phyloP scores from a whole-genome alignment of 2,113 vertebrate species.

The Osmerus eperlanus region DNA sequence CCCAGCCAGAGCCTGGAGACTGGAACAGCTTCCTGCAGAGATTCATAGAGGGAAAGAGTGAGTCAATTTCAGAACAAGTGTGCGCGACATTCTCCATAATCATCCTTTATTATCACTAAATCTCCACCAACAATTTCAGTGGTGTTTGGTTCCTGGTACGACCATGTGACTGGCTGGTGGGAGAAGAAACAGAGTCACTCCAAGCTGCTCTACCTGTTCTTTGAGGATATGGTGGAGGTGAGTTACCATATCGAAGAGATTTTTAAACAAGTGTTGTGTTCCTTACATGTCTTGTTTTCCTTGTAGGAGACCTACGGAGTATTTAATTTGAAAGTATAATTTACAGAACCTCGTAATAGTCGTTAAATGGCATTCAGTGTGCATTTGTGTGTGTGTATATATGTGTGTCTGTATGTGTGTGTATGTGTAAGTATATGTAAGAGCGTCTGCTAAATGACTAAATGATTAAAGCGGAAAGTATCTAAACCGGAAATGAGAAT shows the following conservation, averaged over 20 bases:
- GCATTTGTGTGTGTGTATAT: not conserved
- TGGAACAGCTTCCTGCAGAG: constrained; percentile 73
- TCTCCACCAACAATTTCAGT: constrained; percentile 45
- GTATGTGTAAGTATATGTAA: too few relatives aligned
- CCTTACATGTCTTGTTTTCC: not conserved
- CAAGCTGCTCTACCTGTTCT: constrained; percentile 77
- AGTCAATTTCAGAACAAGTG: constrained; percentile 19
- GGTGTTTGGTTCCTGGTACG: constrained; percentile 77
- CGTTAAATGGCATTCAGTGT: not conserved
- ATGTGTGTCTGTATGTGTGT: too few relatives aligned
- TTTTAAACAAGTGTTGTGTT: not conserved
- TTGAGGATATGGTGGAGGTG: constrained; percentile 81
- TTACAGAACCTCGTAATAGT: not conserved
- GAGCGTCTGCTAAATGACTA: too few relatives aligned
- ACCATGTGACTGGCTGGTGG: constrained; percentile 79
- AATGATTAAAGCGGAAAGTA: too few relatives aligned
- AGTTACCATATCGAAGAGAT: constrained; percentile 2
- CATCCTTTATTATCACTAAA: not conserved
- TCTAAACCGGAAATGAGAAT: too few relatives aligned
- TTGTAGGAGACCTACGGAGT: not conserved
- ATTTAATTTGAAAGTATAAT: not conserved
- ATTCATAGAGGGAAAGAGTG: constrained; percentile 74
- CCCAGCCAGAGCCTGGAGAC: constrained; percentile 73
- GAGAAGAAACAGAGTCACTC: constrained; percentile 72
- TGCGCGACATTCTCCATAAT: not conserved